Evolutionary conservation across 2,113 vertebrate genomes (phyloP), one percentile per base, ranked within the genome.

Genomic region (Poeciliopsis occidentalis): DNA sequence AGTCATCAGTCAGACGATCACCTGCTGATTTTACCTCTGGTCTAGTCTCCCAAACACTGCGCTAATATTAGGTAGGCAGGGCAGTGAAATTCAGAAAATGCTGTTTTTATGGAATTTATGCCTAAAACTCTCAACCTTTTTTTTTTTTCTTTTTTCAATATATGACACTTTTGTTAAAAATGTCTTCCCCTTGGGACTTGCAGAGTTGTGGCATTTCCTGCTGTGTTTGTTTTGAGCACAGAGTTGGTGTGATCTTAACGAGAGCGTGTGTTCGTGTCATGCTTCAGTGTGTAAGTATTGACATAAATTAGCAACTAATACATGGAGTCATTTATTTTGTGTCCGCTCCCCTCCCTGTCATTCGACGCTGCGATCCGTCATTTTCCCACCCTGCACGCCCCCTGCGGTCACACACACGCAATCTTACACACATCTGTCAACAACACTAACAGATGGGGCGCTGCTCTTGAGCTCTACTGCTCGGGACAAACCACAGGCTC

Each of bases 391-490:
- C 54, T 29, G 37, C 65, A 44, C 47, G 64, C 69, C 74, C 86
- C 81, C 85, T 60, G 62, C 34, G 22, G 73, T 27, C 47, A 27
- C 5, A 69, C 27, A 61, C 72, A 72, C 11, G 62, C 67, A 78
- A 41, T 41, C 78, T 76, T 62, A 66, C 37, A 73, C 41, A 80
- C 69, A 78, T 67, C 85, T 89, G 84, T 89, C 91, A 91, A 64
- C 76, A 71, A 22, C 64, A 26, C 77, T 87, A 86, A 93, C 90
- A 92, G 91, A 94, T 93, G 88, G 82, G 88, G 75, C 60, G 67
- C 64, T 69, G 8, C 83, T 71, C 63, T 54, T 82, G 73, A 69
- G 64, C 75, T 81, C 73, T 61, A 29, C 31, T 27, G 51, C 85
- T 82, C 86, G 44, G 67, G 78, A 81, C 15, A 63, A 65, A 85